A percentile compares a stretch with the other conserved stretches of the same genome.
Conservation (phyloP, 2,113 vertebrate genomes). For the Ammodytes dubius region DNA sequence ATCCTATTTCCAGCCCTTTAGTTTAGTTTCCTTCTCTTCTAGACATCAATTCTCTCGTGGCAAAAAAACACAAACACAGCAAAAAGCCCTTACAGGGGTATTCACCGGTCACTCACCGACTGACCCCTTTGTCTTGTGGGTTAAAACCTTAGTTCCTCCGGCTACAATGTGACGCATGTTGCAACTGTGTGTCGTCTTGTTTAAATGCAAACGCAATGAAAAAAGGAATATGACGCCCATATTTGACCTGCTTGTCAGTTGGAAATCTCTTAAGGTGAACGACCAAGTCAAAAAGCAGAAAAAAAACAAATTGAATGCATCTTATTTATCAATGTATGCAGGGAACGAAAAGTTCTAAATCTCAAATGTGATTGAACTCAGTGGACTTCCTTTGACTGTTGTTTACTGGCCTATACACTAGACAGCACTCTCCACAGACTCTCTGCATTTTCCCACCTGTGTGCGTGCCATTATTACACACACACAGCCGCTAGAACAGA, state of each 20-base stretch:
- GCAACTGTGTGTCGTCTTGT: background rate
- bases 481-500: background rate
- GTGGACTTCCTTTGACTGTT: constrained; percentile 56
- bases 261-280: background rate
- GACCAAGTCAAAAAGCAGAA: background rate
- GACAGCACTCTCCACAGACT: constrained; percentile 39
- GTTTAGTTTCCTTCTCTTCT: constrained; percentile 42
- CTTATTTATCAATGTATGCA: background rate
- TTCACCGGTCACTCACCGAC: background rate
- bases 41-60: constrained; percentile 11
- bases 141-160: background rate
- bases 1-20: constrained; percentile 26
- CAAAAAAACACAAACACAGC: constrained; percentile 6
- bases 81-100: background rate
- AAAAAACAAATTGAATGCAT: background rate
- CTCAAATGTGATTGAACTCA: constrained; percentile 16
- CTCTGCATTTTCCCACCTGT: constrained; percentile 41
- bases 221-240: background rate
- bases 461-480: background rate
- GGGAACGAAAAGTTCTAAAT: constrained; percentile 9
- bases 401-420: constrained; percentile 37
- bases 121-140: background rate
- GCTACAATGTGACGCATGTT: too few relatives aligned
- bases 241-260: background rate
- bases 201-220: background rate